Evolutionary conservation across 2,113 vertebrate species (phyloP).

Genomic region (Centropristis striata): DNA sequence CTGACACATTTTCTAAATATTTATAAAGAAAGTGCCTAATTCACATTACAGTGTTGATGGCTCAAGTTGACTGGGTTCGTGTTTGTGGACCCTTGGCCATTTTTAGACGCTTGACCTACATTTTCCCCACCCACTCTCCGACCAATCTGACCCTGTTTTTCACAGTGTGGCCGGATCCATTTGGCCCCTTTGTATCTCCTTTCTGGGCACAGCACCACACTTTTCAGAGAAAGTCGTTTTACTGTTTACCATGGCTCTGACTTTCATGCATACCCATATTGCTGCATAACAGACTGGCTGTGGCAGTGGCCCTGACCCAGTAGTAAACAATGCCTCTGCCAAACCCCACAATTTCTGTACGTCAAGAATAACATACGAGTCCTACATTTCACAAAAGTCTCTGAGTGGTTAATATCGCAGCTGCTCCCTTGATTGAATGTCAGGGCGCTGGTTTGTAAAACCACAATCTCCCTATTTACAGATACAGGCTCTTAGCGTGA

Average conservation of each 20-base stretch:
- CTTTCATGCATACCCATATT: slow-evolving; percentile 55
- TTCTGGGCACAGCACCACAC: slow-evolving; percentile 61
- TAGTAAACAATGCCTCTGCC: slow-evolving; percentile 71
- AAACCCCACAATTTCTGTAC: slow-evolving; percentile 69
- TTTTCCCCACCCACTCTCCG: slow-evolving; percentile 72
- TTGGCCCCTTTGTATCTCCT: slow-evolving; percentile 64
- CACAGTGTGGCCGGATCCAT: slow-evolving; percentile 74
- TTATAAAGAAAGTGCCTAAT: slow-evolving; percentile 23
- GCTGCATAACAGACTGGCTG: slow-evolving; percentile 54
- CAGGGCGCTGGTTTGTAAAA: slow-evolving; percentile 61
- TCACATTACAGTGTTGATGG: slow-evolving; percentile 20
- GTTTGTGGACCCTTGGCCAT: slow-evolving; percentile 67
- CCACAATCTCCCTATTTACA: slow-evolving; percentile 78
- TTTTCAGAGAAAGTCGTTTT: slow-evolving; percentile 60
- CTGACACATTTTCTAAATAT: slow-evolving; percentile 21
- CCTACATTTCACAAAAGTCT: slow-evolving; percentile 63
- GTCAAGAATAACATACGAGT: slow-evolving; percentile 75
- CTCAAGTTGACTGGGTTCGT: slow-evolving; percentile 72
- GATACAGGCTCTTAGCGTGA: slow-evolving; percentile 75
- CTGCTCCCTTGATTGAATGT: slow-evolving; percentile 68
- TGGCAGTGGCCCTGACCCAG: slow-evolving; percentile 45
- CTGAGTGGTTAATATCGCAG: slow-evolving; percentile 77
- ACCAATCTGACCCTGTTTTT: slow-evolving; percentile 77
- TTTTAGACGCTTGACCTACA: slow-evolving; percentile 80
- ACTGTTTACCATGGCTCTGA: slow-evolving; percentile 77